Conservation (phyloP, 2,113 vertebrate genomes). For the Nycticorax nycticorax region DNA sequence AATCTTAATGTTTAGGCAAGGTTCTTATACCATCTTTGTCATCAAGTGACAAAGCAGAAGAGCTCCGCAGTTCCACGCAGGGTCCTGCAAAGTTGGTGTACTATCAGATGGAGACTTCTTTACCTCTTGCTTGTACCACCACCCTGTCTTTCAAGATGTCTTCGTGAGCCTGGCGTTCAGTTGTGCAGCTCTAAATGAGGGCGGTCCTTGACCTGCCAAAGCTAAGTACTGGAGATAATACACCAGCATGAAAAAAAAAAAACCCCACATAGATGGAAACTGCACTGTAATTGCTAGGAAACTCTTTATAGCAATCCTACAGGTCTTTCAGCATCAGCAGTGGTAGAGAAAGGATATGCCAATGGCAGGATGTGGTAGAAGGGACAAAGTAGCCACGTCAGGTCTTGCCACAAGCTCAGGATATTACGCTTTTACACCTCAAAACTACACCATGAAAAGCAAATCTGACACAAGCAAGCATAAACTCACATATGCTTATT, state of each 20-base stretch:
- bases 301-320: neutral
- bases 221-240: neutral
- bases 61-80: neutral
- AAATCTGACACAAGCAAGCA: neutral
- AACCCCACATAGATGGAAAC: neutral
- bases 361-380: neutral
- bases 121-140: neutral
- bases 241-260: neutral
- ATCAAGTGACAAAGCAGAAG: neutral
- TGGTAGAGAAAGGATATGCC: neutral
- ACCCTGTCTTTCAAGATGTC: neutral
- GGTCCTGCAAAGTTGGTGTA: neutral
- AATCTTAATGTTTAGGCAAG: neutral
- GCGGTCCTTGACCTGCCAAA: neutral
- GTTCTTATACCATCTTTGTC: neutral
- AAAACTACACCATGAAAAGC: neutral
- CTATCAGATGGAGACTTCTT: neutral
- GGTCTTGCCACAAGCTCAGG: neutral
- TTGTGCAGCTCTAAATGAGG: neutral
- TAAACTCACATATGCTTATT: neutral
- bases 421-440: neutral
- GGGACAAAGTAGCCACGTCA: neutral
- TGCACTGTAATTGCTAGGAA: neutral
- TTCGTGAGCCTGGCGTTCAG: neutral
- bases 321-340: neutral